Evolutionary conservation across 92 coral and sea anemone genomes (phyloP), one percentile per base, ranked within the genome.

Genomic region (Plumapathes pennacea): DNA sequence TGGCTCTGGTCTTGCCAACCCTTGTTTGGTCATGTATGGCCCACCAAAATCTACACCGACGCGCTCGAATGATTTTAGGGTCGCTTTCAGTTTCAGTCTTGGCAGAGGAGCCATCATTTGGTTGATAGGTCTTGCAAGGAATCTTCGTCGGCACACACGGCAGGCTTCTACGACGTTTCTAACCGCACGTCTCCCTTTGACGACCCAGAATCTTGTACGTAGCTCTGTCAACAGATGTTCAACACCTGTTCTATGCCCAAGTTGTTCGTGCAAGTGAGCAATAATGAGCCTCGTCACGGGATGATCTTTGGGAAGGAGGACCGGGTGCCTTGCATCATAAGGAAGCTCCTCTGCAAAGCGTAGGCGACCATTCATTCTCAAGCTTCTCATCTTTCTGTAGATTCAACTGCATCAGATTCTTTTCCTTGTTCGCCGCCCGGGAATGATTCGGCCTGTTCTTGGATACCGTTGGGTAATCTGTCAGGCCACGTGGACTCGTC

Each of bases 61-160:
- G 14, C 57, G 47, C 15, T 77, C 84, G 25, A 77, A 77, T 10
- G 71, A 76, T 49, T 54, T 58, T 19, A 67, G 10, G 13, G 72
- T 50, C 10, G 21, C 29, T 9, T 3, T 39, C 38, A 78, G 8
- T 46, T 73, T 69, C 28, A 62, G 57, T 32, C 41, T 69, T 17
- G 73, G 72, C 9, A 71, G 56, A 7, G 75, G 74, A 6, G 80
- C 80, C 74, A 62, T 71, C 64, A 71, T 71, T 53, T 69, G 72
- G 9, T 46, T 36, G 31, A 43, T 22, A 18, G 42, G 65, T 41
- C 56, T 70, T 43, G 50, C 54, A 24, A 45, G 12, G 34, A 71
- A 71, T 46, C 75, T 38, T 23, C 44, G 72, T 38, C 72, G 50
- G 46, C 84, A 77, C 25, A 28, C 66, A 21, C 57, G 31, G 46